These are phyloP conservation scores for Drosophila anomalata DNA, from an alignment of 2,888 invertebrate genomes.

Conservation along the genomic window DNA sequence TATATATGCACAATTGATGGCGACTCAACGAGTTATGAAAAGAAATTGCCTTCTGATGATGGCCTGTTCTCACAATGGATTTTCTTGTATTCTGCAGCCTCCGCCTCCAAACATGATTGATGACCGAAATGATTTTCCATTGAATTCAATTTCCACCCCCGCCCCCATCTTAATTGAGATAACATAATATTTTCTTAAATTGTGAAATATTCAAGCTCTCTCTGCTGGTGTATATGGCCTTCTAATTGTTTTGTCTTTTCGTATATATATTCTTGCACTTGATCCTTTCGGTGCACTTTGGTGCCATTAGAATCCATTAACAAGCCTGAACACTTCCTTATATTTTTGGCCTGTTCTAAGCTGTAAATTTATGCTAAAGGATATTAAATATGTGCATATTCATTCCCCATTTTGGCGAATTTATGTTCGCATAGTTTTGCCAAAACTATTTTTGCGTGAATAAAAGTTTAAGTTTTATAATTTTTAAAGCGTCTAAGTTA, in stretches of 20 bases:
- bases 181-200: conserved; percentile 28
- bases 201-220: conserved; percentile 13
- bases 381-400: conserved; percentile 12
- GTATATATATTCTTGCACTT: background rate
- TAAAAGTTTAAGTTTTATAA: background rate
- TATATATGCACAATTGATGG: conserved; percentile 43
- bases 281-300: conserved; percentile 9
- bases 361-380: conserved; percentile 43
- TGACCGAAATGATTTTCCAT: conserved; percentile 47
- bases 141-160: conserved; percentile 1
- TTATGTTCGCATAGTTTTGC: background rate
- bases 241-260: background rate
- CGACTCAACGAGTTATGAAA: conserved; percentile 15
- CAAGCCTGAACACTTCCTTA: conserved; percentile 49
- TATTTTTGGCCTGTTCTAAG: background rate
- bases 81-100: conserved; percentile 35
- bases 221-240: background rate
- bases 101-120: conserved; percentile 56
- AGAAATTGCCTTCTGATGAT: conserved; percentile 10
- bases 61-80: conserved; percentile 14
- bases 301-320: conserved; percentile 24
- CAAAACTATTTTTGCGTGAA: background rate
- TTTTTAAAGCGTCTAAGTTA: background rate
- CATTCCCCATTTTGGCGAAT: background rate
- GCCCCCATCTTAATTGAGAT: conserved; percentile 39